A percentile compares a stretch with the other conserved stretches of the same genome.
Conservation (phyloP, 2,797 vertebrate species). For the Anniella stebbinsi region DNA sequence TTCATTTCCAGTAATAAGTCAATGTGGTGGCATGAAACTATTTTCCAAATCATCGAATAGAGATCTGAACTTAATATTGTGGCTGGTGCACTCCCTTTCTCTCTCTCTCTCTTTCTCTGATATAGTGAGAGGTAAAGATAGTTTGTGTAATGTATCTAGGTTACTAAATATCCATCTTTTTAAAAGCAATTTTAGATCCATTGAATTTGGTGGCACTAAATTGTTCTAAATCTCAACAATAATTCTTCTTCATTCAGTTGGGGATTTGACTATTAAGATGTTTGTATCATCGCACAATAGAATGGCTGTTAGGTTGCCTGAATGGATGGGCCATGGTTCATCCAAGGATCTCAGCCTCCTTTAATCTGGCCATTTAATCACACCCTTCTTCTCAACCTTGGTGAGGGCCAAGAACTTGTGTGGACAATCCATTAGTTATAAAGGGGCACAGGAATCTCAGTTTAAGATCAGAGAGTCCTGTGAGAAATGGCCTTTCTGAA, state of each 20-base stretch:
- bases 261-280: not conserved
- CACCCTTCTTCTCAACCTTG: slow-evolving; percentile 15
- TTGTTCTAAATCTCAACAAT: not conserved
- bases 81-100: too few species aligned
- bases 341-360: not conserved
- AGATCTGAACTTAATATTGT: too few species aligned
- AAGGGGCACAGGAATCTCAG: not conserved
- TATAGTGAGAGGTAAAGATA: too few species aligned
- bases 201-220: not conserved
- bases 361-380: not conserved
- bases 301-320: not conserved
- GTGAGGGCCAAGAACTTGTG: not conserved
- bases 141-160: too few species aligned
- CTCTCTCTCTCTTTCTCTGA: too few species aligned
- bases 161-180: too few species aligned
- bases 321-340: too few species aligned
- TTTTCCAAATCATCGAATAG: too few species aligned
- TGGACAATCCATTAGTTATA: slow-evolving; percentile 9
- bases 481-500: not conserved
- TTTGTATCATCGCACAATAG: not conserved
- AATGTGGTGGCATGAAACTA: too few species aligned
- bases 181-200: not conserved
- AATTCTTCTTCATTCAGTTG: not conserved
- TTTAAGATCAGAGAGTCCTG: slow-evolving; percentile 7
- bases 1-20: too few species aligned